phyloP scores from a whole-genome alignment of 2,113 vertebrate genomes.

The Microtus richardsoni region DNA sequence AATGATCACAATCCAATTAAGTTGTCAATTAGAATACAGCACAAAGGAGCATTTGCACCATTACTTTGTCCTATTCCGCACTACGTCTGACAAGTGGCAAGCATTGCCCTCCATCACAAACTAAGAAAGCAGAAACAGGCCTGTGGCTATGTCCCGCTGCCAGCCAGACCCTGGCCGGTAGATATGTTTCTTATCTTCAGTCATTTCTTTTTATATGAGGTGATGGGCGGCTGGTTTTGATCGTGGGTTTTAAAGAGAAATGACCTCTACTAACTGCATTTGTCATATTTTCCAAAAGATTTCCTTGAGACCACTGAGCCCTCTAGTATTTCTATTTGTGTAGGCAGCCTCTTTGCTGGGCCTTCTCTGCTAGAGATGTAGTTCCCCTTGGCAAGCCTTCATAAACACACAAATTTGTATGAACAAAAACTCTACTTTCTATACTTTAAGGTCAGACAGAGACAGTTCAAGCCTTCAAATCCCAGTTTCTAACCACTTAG shows the following conservation, averaged over 20 bases:
- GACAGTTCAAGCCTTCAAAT: not conserved
- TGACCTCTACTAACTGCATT: not conserved
- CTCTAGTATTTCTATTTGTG: not conserved
- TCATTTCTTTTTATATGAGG: conserved; percentile 38
- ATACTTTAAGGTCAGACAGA: not conserved
- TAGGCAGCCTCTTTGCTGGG: not conserved
- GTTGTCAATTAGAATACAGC: not conserved
- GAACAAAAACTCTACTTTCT: not conserved
- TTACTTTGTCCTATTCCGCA: not conserved
- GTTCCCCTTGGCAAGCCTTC: not conserved
- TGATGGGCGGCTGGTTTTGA: conserved; percentile 24
- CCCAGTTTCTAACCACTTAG: not conserved
- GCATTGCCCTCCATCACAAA: not conserved
- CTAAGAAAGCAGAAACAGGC: not conserved
- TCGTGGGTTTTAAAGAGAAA: conserved; percentile 33
- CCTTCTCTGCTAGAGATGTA: not conserved
- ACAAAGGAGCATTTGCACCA: not conserved
- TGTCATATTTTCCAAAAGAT: conserved; percentile 12
- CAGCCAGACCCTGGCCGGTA: not conserved
- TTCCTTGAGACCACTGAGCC: not conserved
- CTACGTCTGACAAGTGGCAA: not conserved
- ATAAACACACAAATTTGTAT: not conserved
- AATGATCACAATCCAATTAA: not conserved
- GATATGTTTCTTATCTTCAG: not conserved
- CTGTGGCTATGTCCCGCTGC: not conserved